phyloP scores from a whole-genome alignment of 2,888 invertebrate genomes.

The Catocala nupta region DNA sequence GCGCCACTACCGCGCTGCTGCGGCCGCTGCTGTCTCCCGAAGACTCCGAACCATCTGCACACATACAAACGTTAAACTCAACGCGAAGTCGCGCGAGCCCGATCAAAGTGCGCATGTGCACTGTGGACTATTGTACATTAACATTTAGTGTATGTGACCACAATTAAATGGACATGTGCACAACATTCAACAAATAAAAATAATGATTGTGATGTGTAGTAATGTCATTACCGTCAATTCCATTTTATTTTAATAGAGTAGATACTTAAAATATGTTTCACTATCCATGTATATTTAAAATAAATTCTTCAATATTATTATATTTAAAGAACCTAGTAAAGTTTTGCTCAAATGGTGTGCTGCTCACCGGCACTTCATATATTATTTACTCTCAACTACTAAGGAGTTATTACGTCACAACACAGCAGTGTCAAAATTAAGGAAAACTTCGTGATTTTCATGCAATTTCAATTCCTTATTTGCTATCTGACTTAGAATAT shows the following conservation, averaged over 20 bases:
- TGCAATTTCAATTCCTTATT: no score
- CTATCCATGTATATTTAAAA: no score
- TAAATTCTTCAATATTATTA: no score
- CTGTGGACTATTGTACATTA: slow-evolving; percentile 23
- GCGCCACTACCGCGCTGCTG: slow-evolving; percentile 45
- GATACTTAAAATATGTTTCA: no score
- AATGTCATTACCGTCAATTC: slow-evolving; percentile 17
- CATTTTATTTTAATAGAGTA: slow-evolving; percentile 9
- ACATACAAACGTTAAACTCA: slow-evolving; percentile 47
- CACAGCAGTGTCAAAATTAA: no score
- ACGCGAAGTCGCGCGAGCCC: slow-evolving; percentile 34
- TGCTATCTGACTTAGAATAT: no score
- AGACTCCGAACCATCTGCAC: slow-evolving; percentile 59
- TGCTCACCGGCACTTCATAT: no score
- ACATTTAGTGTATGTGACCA: slow-evolving; percentile 24
- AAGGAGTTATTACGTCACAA: no score
- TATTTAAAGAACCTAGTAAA: no score
- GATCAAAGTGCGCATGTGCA: slow-evolving; percentile 23
- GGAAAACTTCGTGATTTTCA: no score
- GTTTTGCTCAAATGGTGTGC: no score
- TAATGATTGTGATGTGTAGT: slow-evolving; percentile 42
- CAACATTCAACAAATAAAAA: slow-evolving; percentile 42
- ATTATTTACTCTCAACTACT: no score
- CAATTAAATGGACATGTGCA: slow-evolving; percentile 43
- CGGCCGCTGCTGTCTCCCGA: slow-evolving; percentile 56